Conservation (phyloP, 2,113 vertebrate genomes). For the Elaphurus davidianus region DNA sequence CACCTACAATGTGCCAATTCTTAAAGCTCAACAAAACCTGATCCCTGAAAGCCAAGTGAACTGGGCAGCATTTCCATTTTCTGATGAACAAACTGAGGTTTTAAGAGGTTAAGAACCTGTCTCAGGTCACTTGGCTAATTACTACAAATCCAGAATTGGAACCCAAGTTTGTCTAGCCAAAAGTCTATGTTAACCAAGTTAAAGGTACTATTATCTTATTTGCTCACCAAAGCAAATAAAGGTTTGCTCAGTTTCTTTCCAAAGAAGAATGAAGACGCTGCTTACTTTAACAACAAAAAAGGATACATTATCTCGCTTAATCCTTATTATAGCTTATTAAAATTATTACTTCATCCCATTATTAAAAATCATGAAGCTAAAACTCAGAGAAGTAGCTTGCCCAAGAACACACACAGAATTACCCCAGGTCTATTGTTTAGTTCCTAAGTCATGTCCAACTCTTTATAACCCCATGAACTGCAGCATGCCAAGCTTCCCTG, state of each 20-base stretch:
- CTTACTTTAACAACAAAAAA: conserved; percentile 6
- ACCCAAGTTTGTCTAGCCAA: not conserved
- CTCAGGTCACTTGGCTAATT: not conserved
- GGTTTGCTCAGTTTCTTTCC: not conserved
- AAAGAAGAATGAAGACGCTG: not conserved
- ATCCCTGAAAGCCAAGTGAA: not conserved
- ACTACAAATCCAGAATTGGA: not conserved
- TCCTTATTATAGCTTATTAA: not conserved
- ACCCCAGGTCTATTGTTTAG: not conserved
- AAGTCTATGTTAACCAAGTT: not conserved
- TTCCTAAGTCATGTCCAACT: not conserved
- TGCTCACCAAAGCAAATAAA: not conserved
- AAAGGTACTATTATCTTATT: not conserved
- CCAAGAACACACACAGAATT: not conserved
- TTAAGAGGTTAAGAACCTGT: not conserved
- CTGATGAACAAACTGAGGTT: not conserved
- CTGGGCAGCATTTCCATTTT: not conserved
- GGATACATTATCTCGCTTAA: not conserved
- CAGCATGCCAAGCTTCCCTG: not conserved
- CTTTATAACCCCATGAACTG: not conserved
- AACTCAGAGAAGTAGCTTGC: not conserved
- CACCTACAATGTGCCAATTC: not conserved
- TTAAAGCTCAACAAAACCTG: not conserved
- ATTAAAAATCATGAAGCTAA: not conserved
- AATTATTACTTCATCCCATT: not conserved